Conservation (phyloP, 2,113 vertebrate species). For the Hippocampus comes region DNA sequence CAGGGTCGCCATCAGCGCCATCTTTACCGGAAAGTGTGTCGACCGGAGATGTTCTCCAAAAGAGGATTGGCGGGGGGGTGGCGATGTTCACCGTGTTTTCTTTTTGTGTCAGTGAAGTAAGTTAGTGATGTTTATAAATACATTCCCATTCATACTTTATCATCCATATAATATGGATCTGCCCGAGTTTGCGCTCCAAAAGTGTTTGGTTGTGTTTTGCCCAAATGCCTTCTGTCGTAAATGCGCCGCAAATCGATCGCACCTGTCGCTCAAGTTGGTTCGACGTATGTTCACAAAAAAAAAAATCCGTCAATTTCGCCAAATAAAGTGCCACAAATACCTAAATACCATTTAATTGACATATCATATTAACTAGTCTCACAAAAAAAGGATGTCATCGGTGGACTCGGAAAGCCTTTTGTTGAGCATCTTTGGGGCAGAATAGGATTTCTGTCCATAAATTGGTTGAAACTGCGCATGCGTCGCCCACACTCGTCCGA, state of each 20-base stretch:
- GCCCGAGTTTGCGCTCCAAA: neutral
- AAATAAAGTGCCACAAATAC: too few relatives aligned
- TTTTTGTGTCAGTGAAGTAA: neutral
- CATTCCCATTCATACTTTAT: neutral
- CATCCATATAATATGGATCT: neutral
- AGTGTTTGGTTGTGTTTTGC: neutral
- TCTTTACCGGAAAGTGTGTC: constrained; percentile 40
- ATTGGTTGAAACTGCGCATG: neutral
- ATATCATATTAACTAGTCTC: too few relatives aligned
- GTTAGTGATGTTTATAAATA: neutral
- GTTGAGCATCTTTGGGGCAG: too few relatives aligned
- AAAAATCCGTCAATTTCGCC: too few relatives aligned
- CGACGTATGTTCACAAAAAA: too few relatives aligned
- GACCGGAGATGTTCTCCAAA: neutral
- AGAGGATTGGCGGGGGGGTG: neutral
- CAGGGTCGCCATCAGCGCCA: constrained; percentile 40
- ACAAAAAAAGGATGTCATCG: too few relatives aligned
- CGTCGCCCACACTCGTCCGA: neutral
- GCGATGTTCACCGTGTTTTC: neutral
- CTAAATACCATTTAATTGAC: too few relatives aligned
- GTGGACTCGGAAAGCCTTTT: neutral
- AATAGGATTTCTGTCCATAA: too few relatives aligned
- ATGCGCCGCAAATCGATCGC: neutral
- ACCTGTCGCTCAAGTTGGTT: neutral
- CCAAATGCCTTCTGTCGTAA: neutral